These are phyloP conservation scores for Chrysomallon squamiferum DNA, from an alignment of 1,140 invertebrate genomes.

Conservation along the genomic window DNA sequence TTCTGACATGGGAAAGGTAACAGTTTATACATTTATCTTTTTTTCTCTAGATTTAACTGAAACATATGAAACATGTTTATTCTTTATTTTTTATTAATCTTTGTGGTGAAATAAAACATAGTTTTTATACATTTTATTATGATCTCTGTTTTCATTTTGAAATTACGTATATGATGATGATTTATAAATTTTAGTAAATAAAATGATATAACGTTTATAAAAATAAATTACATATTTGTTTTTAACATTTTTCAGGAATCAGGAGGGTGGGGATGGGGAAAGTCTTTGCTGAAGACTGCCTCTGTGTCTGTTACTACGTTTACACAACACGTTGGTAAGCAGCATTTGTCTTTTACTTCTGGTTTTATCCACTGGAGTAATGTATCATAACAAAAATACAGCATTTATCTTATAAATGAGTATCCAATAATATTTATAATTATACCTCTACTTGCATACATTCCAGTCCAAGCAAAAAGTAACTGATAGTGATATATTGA, in stretches of 20 bases:
- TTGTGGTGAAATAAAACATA: no score
- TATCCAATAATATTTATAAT: neutral
- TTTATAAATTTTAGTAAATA: no score
- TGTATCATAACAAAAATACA: neutral
- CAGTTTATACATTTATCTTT: no score
- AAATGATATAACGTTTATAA: no score
- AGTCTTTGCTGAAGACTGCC: conserved; percentile 77
- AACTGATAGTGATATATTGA: neutral
- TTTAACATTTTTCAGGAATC: neutral
- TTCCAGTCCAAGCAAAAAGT: neutral
- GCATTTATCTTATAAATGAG: neutral
- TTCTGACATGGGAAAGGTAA: no score
- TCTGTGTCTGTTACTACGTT: conserved; percentile 76
- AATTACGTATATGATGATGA: no score
- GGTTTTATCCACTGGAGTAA: neutral
- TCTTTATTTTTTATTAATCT: no score
- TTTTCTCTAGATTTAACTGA: no score
- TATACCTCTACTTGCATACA: neutral
- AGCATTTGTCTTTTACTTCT: neutral
- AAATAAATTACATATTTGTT: no score
- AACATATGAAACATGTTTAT: no score
- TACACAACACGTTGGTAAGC: conserved; percentile 75
- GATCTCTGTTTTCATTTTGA: no score
- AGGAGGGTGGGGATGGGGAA: conserved; percentile 72
- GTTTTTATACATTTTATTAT: no score